A percentile compares a stretch with the other conserved stretches of the same genome.
Evolutionary conservation across 2,113 vertebrate genomes (phyloP).

Genomic region (Sebastes fasciatus): DNA sequence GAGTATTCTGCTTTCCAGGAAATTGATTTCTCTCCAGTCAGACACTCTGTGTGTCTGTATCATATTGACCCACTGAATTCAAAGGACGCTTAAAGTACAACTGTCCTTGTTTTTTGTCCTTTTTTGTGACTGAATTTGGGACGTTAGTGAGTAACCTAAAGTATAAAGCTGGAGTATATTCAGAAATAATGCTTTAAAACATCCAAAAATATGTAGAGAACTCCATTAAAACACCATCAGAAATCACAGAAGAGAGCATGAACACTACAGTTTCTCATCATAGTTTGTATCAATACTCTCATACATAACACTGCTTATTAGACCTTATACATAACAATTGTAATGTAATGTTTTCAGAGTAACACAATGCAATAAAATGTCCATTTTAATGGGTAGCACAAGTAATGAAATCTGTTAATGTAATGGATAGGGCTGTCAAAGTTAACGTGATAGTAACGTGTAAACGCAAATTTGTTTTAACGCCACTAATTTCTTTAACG

Average conservation of each 20-base stretch:
- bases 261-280: background rate
- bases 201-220: background rate
- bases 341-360: slow-evolving; percentile 12
- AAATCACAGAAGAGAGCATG: background rate
- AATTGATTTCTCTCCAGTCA: slow-evolving; percentile 1
- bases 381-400: background rate
- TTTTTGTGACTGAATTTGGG: background rate
- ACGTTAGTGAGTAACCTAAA: background rate
- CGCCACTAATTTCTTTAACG: too few species aligned
- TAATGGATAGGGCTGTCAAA: background rate
- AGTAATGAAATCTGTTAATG: background rate
- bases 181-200: background rate
- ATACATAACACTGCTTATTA: background rate
- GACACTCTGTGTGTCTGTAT: background rate
- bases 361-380: slow-evolving; percentile 20
- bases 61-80: background rate
- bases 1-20: slow-evolving; percentile 8
- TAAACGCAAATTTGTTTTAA: too few species aligned
- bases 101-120: background rate
- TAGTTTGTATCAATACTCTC: background rate
- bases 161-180: background rate
- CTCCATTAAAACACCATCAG: background rate
- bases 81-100: background rate
- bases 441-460: too few species aligned
- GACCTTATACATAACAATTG: background rate